A percentile compares a stretch with the other conserved stretches of the same genome.
These are phyloP conservation scores for Drosophila cardini DNA, from an alignment of 1,140 invertebrate genomes.

Conservation along the genomic window DNA sequence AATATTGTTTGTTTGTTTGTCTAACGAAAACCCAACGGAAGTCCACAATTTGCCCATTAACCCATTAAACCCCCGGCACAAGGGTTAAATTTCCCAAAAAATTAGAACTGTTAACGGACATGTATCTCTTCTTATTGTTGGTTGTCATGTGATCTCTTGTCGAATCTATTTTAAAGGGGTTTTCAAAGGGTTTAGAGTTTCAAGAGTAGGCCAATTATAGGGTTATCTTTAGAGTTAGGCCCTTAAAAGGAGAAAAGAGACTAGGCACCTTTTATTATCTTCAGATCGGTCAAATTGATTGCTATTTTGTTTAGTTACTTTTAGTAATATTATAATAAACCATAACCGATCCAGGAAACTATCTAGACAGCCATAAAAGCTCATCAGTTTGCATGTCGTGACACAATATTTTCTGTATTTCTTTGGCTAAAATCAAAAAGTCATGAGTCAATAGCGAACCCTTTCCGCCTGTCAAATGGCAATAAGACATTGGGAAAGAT, in stretches of 20 bases:
- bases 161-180: background rate
- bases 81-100: conserved; percentile 49
- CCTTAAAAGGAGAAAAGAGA: background rate
- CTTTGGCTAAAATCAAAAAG: conserved; percentile 28
- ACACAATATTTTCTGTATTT: conserved; percentile 20
- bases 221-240: conserved; percentile 26
- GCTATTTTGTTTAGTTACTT: too few relatives aligned
- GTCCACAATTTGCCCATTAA: conserved; percentile 43
- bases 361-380: conserved; percentile 23
- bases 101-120: conserved; percentile 6
- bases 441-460: conserved; percentile 63
- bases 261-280: background rate
- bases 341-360: conserved; percentile 1
- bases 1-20: conserved; percentile 68
- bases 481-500: conserved; percentile 1
- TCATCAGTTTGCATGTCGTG: conserved; percentile 45
- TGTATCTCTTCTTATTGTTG: conserved; percentile 39
- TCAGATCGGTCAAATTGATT: too few relatives aligned
- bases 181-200: conserved; percentile 30
- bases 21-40: conserved; percentile 37
- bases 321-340: background rate
- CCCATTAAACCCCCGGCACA: conserved; percentile 11
- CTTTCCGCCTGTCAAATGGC: conserved; percentile 63
- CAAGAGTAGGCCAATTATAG: conserved; percentile 55
- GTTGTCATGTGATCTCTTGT: conserved; percentile 58